phyloP scores from a whole-genome alignment of 2,113 vertebrate species.

The Seriola dumerili region DNA sequence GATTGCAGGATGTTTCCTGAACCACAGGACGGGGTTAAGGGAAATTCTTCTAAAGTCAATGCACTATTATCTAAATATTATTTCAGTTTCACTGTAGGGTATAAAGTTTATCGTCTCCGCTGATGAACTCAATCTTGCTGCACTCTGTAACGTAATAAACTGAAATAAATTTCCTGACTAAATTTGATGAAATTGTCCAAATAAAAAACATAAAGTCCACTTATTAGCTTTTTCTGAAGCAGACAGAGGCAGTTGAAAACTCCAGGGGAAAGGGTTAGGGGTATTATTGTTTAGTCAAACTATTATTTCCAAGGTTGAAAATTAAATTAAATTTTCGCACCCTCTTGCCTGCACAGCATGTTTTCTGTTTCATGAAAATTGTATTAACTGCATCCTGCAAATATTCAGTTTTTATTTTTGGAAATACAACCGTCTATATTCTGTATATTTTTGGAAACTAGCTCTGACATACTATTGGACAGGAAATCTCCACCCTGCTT shows the following conservation, averaged over 20 bases:
- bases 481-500: too few relatives aligned
- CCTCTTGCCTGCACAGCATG: background rate
- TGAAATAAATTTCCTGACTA: background rate
- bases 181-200: background rate
- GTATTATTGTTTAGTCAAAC: background rate
- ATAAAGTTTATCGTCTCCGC: too few relatives aligned
- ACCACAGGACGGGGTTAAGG: background rate
- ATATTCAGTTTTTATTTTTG: background rate
- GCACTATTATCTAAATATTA: background rate
- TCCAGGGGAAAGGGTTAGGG: background rate
- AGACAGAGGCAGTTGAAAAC: background rate
- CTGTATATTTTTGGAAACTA: too few relatives aligned
- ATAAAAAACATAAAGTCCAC: background rate
- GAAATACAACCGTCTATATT: background rate
- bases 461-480: background rate
- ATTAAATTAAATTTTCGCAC: background rate
- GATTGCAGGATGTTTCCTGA: background rate
- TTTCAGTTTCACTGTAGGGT: background rate
- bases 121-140: background rate
- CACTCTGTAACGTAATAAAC: background rate
- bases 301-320: background rate
- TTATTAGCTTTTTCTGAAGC: background rate
- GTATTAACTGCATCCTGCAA: background rate
- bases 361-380: background rate
- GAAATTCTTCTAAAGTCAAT: background rate